Evolutionary conservation across 2,888 invertebrate genomes (phyloP).

Genomic region (Chymomyza fuscimana): DNA sequence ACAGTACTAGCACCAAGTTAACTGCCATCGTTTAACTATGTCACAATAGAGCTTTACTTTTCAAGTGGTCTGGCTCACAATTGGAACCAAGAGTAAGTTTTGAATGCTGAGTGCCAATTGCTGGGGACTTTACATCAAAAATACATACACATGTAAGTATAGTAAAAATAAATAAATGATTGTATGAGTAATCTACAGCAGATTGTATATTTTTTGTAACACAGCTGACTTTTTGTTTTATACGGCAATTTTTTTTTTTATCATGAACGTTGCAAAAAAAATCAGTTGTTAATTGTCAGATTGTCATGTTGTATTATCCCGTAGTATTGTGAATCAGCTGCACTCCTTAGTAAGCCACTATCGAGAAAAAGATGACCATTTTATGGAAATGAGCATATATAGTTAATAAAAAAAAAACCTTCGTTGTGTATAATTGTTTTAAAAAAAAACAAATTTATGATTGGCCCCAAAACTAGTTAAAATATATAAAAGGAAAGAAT

Average conservation of each 20-base stretch:
- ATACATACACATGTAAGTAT: background rate
- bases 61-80: conserved; percentile 5
- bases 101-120: conserved; percentile 32
- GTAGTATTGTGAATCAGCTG: conserved; percentile 30
- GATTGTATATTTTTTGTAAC: background rate
- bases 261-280: conserved; percentile 23
- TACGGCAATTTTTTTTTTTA: conserved; percentile 19
- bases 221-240: background rate
- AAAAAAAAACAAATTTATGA: too few relatives aligned
- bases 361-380: background rate
- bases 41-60: background rate
- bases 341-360: background rate
- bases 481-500: too few relatives aligned
- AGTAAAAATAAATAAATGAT: background rate
- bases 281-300: conserved; percentile 56
- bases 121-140: conserved; percentile 28
- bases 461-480: too few relatives aligned
- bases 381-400: too few relatives aligned
- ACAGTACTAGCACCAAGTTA: conserved; percentile 37
- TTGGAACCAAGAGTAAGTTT: conserved; percentile 21
- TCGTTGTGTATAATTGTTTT: too few relatives aligned
- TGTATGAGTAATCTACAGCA: background rate
- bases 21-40: conserved; percentile 29
- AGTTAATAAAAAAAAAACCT: too few relatives aligned
- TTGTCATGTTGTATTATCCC: conserved; percentile 27